Conservation (phyloP, 2,888 invertebrate genomes). For the Gibbula magus region DNA sequence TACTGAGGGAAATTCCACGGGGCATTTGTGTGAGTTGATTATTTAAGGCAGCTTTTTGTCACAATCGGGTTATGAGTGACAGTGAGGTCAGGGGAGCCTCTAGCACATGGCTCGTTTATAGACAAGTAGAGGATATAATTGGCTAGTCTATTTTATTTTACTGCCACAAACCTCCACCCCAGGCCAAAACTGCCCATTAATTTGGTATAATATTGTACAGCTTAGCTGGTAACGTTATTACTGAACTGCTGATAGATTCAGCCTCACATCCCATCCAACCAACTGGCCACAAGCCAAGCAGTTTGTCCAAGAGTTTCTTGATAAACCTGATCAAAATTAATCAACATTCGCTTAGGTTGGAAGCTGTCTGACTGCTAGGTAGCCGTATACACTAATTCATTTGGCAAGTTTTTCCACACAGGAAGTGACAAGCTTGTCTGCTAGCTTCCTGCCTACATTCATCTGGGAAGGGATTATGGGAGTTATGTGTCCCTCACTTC, state of each 20-base stretch:
- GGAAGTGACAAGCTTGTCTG: no score
- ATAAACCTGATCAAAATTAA: conserved; percentile 7
- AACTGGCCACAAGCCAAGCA: not conserved
- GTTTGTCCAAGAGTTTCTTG: not conserved
- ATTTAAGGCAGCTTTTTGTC: conserved; percentile 2
- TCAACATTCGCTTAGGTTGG: not conserved
- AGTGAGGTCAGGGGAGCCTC: not conserved
- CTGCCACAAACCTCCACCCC: conserved; percentile 5
- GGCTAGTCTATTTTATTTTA: conserved; percentile 6
- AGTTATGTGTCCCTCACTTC: no score
- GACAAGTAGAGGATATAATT: not conserved
- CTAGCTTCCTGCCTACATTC: no score
- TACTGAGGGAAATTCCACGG: not conserved
- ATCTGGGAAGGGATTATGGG: no score
- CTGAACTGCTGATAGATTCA: not conserved
- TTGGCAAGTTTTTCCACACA: no score
- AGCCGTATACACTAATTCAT: no score
- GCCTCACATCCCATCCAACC: not conserved
- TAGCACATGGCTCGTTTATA: not conserved
- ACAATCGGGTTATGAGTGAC: conserved; percentile 7
- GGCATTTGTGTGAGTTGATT: conserved; percentile 9
- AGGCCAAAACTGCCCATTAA: conserved; percentile 3
- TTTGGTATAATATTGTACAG: conserved; percentile 19
- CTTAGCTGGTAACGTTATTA: not conserved
- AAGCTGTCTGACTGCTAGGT: no score